A percentile compares a stretch with the other conserved stretches of the same genome.
These are phyloP conservation scores for Orchesellides sinensis DNA, from an alignment of 2,888 invertebrate species.

Conservation along the genomic window DNA sequence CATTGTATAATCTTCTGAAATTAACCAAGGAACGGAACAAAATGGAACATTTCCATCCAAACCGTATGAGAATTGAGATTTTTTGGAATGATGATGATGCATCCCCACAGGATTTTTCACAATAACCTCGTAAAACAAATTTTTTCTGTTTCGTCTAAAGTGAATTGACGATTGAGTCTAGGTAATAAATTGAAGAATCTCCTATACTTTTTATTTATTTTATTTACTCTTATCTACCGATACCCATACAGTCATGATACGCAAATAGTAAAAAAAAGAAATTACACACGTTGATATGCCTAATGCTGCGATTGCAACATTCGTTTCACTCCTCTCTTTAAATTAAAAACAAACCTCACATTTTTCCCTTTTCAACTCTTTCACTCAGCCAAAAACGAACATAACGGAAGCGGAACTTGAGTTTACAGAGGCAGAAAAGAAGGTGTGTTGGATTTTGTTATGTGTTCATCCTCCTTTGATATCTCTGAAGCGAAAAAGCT, in stretches of 20 bases:
- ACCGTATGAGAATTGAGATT: no score
- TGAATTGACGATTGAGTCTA: constrained; percentile 6
- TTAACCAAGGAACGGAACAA: not conserved
- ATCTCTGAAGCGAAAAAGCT: no score
- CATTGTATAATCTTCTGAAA: not conserved
- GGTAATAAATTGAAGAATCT: constrained; percentile 12
- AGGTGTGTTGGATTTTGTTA: constrained; percentile 8
- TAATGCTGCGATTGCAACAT: not conserved
- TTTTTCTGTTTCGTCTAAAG: not conserved
- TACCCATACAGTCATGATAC: not conserved
- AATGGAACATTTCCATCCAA: no score
- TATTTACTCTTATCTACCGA: not conserved
- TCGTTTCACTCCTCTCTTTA: not conserved
- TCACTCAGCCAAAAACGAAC: not conserved
- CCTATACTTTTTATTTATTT: not conserved
- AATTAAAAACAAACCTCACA: not conserved
- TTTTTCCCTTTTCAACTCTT: not conserved
- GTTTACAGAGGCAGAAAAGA: not conserved
- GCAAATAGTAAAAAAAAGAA: no score
- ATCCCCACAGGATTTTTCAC: no score
- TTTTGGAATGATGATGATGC: no score
- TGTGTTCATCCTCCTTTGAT: no score
- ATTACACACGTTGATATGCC: no score
- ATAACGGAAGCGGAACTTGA: no score
- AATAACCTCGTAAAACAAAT: no score